Base-by-base conservation (phyloP, 2,113 vertebrate genomes). In the Willisornis vidua region DNA sequence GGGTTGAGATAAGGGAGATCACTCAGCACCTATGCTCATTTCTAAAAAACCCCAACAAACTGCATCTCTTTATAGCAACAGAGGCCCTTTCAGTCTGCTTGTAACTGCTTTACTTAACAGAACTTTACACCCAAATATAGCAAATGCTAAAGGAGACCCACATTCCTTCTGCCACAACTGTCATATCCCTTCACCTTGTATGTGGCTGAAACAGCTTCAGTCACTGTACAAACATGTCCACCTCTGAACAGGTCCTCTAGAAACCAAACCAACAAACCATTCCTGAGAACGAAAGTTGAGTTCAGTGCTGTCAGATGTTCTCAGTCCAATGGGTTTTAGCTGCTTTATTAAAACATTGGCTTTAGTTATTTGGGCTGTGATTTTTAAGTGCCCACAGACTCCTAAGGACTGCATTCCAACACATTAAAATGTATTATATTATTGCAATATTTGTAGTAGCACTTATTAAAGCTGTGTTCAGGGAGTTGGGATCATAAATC, bases 341-440 rank as follows among this genome's bases (percentile, higher is more conserved):
- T 88, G 39, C 57, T 80, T 77, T 84, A 83, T 94, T 90, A 61
- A 88, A 93, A 83, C 37, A 59, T 8, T 61, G 35, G 51, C 26
- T 83, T 85, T 72, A 76, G 78, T 58, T 94, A 73, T 75, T 93
- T 59, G 48, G 48, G 39, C 43, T 93, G 19, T 5, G 1, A 37
- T 87, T 84, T 89, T 80, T 10, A 55, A 94, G 89, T 83, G 65
- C 87, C 75, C 82, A 68, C 59, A 93, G 68, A 45, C 23, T 74
- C 66, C n/a, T 46, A 70, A 70, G 66, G 49, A 93, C 58, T 87
- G 66, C 74, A 93, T 91, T 94, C 74, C 94, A 94, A 35, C 35
- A 76, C 46, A 91, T 91, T 96, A 90, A 88, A 95, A 91, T 77
- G 72, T 57, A 95, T 96, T 96, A 55, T 90, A 78, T 90, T 93